Base-by-base conservation (phyloP, 1,140 invertebrate species). In the Thaumetopoea pityocampa region DNA sequence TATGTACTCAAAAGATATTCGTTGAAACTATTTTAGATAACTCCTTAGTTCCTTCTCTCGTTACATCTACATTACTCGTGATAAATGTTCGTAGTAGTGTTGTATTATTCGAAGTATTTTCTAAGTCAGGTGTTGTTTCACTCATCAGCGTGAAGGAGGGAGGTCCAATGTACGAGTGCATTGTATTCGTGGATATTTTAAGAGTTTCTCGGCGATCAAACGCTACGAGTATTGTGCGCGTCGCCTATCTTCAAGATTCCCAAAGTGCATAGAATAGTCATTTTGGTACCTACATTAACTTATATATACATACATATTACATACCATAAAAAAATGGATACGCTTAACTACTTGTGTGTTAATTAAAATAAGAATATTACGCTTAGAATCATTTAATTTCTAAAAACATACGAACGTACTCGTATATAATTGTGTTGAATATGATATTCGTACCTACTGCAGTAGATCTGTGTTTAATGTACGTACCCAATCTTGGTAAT, bases 121-220 rank as follows among this genome's bases (percentile, higher is more conserved):
- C 58, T 68, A 66, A 69, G 56, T 71, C 59, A 61, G 58, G 57
- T 51, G 49, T 65, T 28, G 14, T 51, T 59, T 70, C 77, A 61
- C 68, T 76, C 70, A 79, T 76, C 63, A 58, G 63, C 66, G 64
- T 83, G 61, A 69, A 80, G 68, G 76, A 73, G 67, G 62, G 72
- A 80, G 76, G 76, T 82, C 76, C 78, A 80, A 80, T 72, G 63
- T 72, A 80, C n/a, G n/a, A n/a, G n/a, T n/a, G n/a, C 60, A 71
- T 78, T 73, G 67, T 71, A 70, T 80, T 78, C 60, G 59, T 82
- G 80, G 71, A 59, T 76, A 73, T 66, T 63, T 66, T 77, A 80
- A 71, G 63, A 67, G 59, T 68, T 63, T 54, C 67, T 60, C 57
- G 65, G 66, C 66, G 69, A 70, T 47, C 49, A 51, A 58, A 57